A percentile compares a stretch with the other conserved stretches of the same genome.
Conservation (phyloP, 2,797 vertebrate genomes). For the Hyperoplus lanceolatus region DNA sequence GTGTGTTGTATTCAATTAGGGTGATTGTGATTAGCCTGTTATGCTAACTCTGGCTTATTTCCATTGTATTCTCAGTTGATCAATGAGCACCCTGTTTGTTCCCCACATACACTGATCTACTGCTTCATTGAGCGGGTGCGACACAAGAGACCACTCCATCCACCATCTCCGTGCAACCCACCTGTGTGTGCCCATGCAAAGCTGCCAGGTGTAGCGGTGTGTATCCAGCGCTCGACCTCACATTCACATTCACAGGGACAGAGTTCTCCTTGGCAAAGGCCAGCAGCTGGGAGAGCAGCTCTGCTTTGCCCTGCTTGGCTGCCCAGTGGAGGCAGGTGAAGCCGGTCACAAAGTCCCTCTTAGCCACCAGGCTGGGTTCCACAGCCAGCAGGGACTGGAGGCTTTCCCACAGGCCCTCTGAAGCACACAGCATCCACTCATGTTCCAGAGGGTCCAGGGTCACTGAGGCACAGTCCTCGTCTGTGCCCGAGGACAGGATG, state of each 20-base stretch:
- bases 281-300: slow-evolving; percentile 91
- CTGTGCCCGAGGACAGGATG: slow-evolving; percentile 85
- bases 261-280: slow-evolving; percentile 89
- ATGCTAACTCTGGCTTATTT: neutral
- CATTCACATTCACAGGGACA: slow-evolving; percentile 90
- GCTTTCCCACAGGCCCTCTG: slow-evolving; percentile 93
- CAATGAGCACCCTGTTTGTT: neutral
- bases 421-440: slow-evolving; percentile 96
- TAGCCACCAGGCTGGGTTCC: slow-evolving; percentile 90
- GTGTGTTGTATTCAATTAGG: no score
- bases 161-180: slow-evolving; percentile 79
- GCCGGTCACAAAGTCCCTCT: slow-evolving; percentile 95
- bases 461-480: slow-evolving; percentile 90
- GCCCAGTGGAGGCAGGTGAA: slow-evolving; percentile 98
- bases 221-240: slow-evolving; percentile 92
- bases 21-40: neutral
- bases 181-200: slow-evolving; percentile 95
- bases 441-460: slow-evolving; percentile 94
- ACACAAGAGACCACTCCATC: slow-evolving; percentile 39
- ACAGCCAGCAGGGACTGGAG: slow-evolving; percentile 89
- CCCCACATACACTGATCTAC: slow-evolving; percentile 10
- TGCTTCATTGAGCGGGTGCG: slow-evolving; percentile 27
- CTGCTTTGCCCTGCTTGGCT: slow-evolving; percentile 93
- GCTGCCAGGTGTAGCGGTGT: slow-evolving; percentile 95
- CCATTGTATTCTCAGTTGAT: neutral